Evolutionary conservation across 1,140 invertebrate genomes (phyloP).

Genomic region (Dreissena polymorpha): DNA sequence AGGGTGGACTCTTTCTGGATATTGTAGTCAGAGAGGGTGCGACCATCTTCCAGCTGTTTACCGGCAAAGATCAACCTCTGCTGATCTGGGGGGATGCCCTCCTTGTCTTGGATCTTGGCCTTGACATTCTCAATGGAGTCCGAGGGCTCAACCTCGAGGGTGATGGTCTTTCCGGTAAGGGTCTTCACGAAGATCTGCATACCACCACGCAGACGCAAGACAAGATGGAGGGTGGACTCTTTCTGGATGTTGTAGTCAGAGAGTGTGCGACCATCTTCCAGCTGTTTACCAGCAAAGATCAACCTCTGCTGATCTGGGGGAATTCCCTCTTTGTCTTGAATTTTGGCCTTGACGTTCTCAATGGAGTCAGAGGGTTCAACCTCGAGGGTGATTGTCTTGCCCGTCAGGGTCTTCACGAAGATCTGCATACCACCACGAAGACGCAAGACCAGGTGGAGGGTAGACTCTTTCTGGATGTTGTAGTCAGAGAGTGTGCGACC

Average conservation of each 20-base stretch:
- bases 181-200: constrained; percentile 82
- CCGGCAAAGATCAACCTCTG: constrained; percentile 84
- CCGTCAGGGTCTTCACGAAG: too few species aligned
- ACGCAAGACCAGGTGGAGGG: too few species aligned
- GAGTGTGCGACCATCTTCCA: constrained; percentile 76
- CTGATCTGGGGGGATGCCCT: constrained; percentile 81
- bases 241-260: constrained; percentile 67
- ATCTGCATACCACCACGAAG: too few species aligned
- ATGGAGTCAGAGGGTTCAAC: too few species aligned
- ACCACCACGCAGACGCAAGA: too few species aligned
- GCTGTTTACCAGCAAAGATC: constrained; percentile 72
- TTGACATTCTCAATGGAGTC: constrained; percentile 98
- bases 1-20: constrained; percentile 91
- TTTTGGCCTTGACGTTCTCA: too few species aligned
- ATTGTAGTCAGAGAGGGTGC: constrained; percentile 93
- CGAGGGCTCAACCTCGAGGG: constrained; percentile 94
- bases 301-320: constrained; percentile 92
- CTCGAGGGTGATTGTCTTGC: too few species aligned
- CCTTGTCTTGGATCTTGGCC: constrained; percentile 96
- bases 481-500: constrained; percentile 85
- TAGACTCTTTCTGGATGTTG: constrained; percentile 88
- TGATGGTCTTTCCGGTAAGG: constrained; percentile 82
- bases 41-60: constrained; percentile 95
- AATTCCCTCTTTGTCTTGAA: too few species aligned
- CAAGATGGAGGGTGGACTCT: too few species aligned